Evolutionary conservation across 2,797 vertebrate genomes (phyloP).

Genomic region (Scolopax rusticola): DNA sequence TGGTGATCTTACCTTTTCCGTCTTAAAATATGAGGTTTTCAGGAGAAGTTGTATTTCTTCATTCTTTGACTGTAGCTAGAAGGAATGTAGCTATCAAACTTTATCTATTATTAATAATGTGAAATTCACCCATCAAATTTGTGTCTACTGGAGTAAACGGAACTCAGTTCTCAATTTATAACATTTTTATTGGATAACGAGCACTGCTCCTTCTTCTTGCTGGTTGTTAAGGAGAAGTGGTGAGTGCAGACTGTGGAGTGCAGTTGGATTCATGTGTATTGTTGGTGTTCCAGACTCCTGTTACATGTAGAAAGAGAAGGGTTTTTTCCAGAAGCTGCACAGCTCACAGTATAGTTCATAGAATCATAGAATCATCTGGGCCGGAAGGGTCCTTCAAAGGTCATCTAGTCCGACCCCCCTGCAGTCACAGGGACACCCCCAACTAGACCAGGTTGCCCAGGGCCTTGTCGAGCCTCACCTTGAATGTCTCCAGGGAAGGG

Average conservation of each 20-base stretch:
- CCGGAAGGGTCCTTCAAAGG: too few species aligned
- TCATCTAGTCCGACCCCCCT: too few species aligned
- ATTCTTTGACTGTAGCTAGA: not conserved
- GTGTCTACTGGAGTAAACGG: not conserved
- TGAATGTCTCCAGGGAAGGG: too few species aligned
- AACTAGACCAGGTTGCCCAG: too few species aligned
- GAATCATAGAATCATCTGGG: too few species aligned
- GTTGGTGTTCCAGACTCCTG: not conserved
- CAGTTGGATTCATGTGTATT: not conserved
- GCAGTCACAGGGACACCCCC: too few species aligned
- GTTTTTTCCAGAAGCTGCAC: not conserved
- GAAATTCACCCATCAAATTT: not conserved
- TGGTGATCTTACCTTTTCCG: not conserved
- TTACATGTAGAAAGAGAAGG: not conserved
- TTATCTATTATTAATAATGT: not conserved
- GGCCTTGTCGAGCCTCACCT: too few species aligned
- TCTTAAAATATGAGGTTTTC: not conserved
- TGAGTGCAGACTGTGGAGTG: accelerated
- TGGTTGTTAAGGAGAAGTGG: not conserved
- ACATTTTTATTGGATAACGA: not conserved
- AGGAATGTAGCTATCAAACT: not conserved
- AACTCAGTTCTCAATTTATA: not conserved
- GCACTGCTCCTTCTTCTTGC: not conserved
- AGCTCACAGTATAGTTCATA: not conserved
- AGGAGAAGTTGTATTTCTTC: not conserved